phyloP scores from a whole-genome alignment of 2,888 invertebrate species.

The Drosophila meridionalis region DNA sequence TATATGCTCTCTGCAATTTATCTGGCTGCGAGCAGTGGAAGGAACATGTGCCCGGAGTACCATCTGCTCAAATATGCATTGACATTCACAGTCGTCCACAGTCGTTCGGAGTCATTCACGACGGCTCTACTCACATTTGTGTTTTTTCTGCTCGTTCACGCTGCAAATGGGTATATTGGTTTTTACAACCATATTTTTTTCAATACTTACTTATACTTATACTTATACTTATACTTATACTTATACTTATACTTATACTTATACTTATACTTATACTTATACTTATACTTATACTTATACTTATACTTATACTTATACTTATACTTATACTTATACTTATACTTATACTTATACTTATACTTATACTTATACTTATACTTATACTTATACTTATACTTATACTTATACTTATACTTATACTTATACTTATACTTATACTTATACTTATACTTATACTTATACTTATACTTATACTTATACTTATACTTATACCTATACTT shows the following conservation, averaged over 20 bases:
- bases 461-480: conserved; percentile 7
- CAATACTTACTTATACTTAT: neutral
- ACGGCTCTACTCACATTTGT: conserved; percentile 26
- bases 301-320: conserved; percentile 5
- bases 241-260: neutral
- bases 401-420: conserved; percentile 3
- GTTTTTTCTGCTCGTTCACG: neutral
- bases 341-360: neutral
- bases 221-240: neutral
- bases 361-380: conserved; percentile 4
- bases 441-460: conserved; percentile 6
- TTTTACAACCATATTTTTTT: too few relatives aligned
- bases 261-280: conserved; percentile 2
- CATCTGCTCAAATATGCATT: conserved; percentile 49
- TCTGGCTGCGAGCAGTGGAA: neutral
- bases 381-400: conserved; percentile 3
- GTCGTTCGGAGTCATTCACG: conserved; percentile 11
- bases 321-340: conserved; percentile 1
- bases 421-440: conserved; percentile 6
- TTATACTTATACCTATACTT: conserved; percentile 5
- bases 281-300: conserved; percentile 5
- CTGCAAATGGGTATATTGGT: neutral
- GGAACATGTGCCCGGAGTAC: neutral
- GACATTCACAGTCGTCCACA: conserved; percentile 19
- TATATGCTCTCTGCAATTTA: conserved; percentile 2